Evolutionary conservation across 2,113 vertebrate species (phyloP), one percentile per base, ranked within the genome.

Genomic region (Montifringilla adamsi): DNA sequence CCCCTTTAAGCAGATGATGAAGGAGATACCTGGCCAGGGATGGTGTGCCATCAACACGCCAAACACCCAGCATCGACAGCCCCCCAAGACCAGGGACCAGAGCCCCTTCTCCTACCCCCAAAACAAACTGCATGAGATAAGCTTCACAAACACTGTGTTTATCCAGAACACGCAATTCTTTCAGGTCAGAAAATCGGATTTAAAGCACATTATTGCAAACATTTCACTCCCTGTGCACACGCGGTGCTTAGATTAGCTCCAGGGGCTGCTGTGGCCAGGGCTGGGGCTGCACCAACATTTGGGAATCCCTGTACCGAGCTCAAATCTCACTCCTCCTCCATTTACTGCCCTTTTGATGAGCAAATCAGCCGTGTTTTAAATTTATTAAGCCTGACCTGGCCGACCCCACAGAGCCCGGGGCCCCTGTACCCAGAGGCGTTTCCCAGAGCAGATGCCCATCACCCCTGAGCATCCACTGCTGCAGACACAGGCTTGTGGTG

Each of bases 1-100:
- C 67, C 85, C 90, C 52, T 95, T 37, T 27, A 6, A 21, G 72
- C 14, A 12, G 53, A 59, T 6, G 35, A 50, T 8, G 5, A 4
- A 18, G 26, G 67, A 22, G 70, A 69, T 50, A 95, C 78, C 89
- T 80, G 53, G 63, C 66, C 47, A 19, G 1, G 1, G 67, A 41
- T 0, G 3, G 41, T 14, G 60, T 20, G 56, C 56, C n/a, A 37
- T 10, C 50, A 30, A 44, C 15, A 2, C 0, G 1, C 7, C 81
- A 13, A 23, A 18, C n/a, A 21, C 5, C 6, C 20, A 33, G 11
- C n/a, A 23, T 1, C 58, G n/a, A 44, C 44, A 35, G 15, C 13
- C 46, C 30, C 31, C 27, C 15, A 1, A 0, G 0, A 43, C 31
- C n/a, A 28, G 53, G 30, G 47, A n/a, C 1, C 1, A 59, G 30